Conservation (phyloP, 2,113 vertebrate genomes). For the Myrmophylax atrothorax region DNA sequence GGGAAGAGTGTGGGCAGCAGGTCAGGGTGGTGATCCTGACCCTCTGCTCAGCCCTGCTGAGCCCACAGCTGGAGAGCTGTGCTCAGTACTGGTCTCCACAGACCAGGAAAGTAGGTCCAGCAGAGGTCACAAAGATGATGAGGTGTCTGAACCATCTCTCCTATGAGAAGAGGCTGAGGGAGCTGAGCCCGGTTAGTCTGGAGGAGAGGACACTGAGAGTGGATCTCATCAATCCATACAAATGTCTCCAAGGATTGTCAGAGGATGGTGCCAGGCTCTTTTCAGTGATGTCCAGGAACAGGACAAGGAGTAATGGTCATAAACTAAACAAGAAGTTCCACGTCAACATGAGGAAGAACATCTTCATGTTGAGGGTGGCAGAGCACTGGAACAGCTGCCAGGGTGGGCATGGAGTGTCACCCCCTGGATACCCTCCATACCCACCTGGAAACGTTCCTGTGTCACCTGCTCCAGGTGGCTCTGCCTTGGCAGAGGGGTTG, state of each 20-base stretch:
- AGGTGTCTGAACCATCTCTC: background rate
- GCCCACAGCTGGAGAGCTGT: background rate
- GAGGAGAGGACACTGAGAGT: background rate
- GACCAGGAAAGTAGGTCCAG: background rate
- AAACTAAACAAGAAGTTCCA: background rate
- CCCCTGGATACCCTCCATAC: background rate
- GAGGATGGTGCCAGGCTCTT: background rate
- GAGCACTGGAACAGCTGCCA: background rate
- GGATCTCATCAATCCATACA: background rate
- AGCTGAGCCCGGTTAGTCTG: background rate
- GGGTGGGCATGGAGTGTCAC: fast-evolving
- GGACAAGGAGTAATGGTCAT: background rate
- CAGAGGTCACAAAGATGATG: background rate
- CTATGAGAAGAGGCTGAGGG: background rate
- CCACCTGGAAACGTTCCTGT: background rate
- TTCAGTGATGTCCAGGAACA: background rate
- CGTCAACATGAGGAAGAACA: background rate
- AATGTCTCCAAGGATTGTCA: background rate
- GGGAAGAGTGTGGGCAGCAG: background rate
- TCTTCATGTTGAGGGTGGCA: background rate
- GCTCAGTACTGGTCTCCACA: background rate
- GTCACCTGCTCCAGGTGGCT: background rate
- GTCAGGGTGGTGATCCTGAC: background rate
- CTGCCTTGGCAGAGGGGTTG: background rate
- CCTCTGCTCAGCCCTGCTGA: background rate